Percentiles rank a stretch among this genome's conserved stretches.
Evolutionary conservation across 2,888 invertebrate species (phyloP).

Genomic region (Oxytorus armatus): DNA sequence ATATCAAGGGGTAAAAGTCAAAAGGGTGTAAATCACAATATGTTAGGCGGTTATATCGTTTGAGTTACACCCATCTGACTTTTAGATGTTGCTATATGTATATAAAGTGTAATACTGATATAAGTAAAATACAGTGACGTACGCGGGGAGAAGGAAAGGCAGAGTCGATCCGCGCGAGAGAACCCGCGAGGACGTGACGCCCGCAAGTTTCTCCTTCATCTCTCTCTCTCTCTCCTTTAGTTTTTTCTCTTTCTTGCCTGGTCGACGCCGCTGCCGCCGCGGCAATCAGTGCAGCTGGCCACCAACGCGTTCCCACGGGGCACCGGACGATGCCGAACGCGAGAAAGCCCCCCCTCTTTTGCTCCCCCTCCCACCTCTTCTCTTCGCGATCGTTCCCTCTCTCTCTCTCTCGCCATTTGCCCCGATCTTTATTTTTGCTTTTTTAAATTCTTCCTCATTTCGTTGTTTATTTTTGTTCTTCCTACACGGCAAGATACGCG

Average conservation of each 20-base stretch:
- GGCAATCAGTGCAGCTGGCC: constrained; percentile 83
- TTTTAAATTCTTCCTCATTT: constrained; percentile 60
- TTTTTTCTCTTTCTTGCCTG: constrained; percentile 62
- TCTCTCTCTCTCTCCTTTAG: constrained; percentile 45
- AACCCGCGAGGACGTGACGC: constrained; percentile 66
- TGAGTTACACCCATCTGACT: background rate
- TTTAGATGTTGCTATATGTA: background rate
- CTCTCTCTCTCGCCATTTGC: constrained; percentile 22
- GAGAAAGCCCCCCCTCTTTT: constrained; percentile 46
- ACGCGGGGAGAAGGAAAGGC: constrained; percentile 37
- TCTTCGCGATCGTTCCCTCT: constrained; percentile 62
- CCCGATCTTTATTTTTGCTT: constrained; percentile 38
- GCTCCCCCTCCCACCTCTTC: constrained; percentile 32
- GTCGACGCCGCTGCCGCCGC: constrained; percentile 78
- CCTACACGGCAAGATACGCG: constrained; percentile 50
- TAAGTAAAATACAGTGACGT: constrained; percentile 38
- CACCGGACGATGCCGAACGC: constrained; percentile 74
- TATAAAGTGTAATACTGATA: constrained; percentile 34
- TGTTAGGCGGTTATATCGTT: background rate
- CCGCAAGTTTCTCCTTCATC: constrained; percentile 35
- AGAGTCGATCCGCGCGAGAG: constrained; percentile 58
- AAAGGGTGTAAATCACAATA: constrained; percentile 5
- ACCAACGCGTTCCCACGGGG: constrained; percentile 84
- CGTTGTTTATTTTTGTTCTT: constrained; percentile 24
- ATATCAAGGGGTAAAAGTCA: background rate